Evolutionary conservation across 2,113 vertebrate species (phyloP).

Genomic region (Riparia riparia): DNA sequence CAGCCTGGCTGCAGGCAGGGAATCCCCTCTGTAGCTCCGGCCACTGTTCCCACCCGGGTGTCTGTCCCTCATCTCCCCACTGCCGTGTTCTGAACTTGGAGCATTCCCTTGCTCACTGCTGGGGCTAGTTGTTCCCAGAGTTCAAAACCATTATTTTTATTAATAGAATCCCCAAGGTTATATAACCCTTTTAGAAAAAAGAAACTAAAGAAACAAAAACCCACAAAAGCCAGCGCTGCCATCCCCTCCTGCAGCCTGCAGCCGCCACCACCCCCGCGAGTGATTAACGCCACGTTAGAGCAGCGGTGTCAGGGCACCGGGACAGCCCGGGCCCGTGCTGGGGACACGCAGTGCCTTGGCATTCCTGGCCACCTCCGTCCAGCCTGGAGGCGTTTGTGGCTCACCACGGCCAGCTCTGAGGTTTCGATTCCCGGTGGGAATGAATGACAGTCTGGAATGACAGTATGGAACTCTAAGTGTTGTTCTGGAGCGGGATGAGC

Average conservation of each 20-base stretch:
- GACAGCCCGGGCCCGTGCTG: fast-evolving
- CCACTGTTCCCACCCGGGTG: background rate
- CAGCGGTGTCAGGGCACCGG: background rate
- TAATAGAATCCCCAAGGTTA: constrained; percentile 72
- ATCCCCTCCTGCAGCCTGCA: background rate
- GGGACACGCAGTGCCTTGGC: background rate
- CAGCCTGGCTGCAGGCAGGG: background rate
- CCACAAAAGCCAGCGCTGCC: background rate
- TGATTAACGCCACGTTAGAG: background rate
- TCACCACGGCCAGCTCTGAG: background rate
- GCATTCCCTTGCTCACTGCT: background rate
- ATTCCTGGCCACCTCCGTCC: background rate
- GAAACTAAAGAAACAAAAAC: background rate
- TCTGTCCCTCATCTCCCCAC: background rate
- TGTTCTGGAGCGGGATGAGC: fast-evolving
- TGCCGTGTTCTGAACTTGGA: background rate
- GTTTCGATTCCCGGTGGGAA: background rate
- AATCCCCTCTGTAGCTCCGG: background rate
- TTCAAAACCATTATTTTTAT: constrained; percentile 66
- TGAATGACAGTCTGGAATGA: background rate
- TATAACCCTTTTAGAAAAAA: constrained; percentile 13
- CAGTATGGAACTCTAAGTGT: background rate
- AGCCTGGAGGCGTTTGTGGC: background rate
- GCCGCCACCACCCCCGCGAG: background rate
- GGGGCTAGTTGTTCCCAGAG: constrained; percentile 39